Evolutionary conservation across 2,113 vertebrate species (phyloP), one percentile per base, ranked within the genome.

Genomic region (Zosterops pallidus): DNA sequence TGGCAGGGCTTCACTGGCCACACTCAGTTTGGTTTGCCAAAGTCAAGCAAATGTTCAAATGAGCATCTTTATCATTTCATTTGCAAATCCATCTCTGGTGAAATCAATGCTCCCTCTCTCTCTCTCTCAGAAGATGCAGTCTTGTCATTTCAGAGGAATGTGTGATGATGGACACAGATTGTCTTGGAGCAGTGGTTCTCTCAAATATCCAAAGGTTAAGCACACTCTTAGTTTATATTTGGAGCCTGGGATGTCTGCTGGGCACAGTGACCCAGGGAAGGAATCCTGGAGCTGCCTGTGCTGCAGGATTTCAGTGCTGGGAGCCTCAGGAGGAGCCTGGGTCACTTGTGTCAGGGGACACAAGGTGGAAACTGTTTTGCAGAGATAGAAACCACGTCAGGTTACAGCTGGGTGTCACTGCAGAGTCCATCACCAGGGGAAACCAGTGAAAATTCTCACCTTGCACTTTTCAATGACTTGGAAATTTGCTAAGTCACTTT

Each of bases 201-300:
- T 24, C 42, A 44, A 26, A 28, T 9, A 23, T 5, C 23, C 28
- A 15, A 14, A 71, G 64, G 21, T 33, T 77, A 35, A 33, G 0
- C 0, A 8, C 1, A 14, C n/a, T 13, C 29, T 17, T 6, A 5
- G 20, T 64, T 59, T 69, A 28, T 33, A 1, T n/a, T 49, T 55
- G 42, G 26, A 53, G 11, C 22, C 8, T n/a, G 24, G 26, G 8
- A 3, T 65, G 33, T 21, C 19, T 42, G 1, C 39, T 35, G 18
- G 17, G 33, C 20, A 7, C 41, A 29, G 1, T 9, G 50, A 19
- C 16, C 21, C 7, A 9, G 41, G 39, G 16, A 52, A 28, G 33
- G 16, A 47, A 22, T 4, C 0, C 15, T 16, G 79, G 60, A 39
- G 52, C 1, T 67, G 20, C 18, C 42, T 35, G 24, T n/a, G 63